A percentile compares a stretch with the other conserved stretches of the same genome.
Conservation (phyloP, 2,113 vertebrate genomes). For the Amphilophus citrinellus region DNA sequence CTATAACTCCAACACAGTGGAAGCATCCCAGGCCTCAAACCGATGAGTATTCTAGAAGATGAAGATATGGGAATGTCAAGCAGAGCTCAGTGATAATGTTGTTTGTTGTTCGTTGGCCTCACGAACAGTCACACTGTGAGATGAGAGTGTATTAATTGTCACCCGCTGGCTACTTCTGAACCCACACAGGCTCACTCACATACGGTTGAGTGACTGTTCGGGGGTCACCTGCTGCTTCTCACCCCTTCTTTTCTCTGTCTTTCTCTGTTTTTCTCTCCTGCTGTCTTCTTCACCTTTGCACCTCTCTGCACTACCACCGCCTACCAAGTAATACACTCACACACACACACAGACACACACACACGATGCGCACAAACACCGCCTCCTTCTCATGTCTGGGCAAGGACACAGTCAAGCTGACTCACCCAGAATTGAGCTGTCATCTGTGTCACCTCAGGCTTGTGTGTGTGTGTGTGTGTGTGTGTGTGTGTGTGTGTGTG, state of each 20-base stretch:
- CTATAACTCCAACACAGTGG: too few species aligned
- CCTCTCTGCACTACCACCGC: constrained; percentile 31
- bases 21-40: not conserved
- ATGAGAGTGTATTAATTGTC: constrained; percentile 57
- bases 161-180: constrained; percentile 52
- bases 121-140: constrained; percentile 24
- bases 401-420: constrained; percentile 80
- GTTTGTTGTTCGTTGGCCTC: constrained; percentile 38
- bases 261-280: constrained; percentile 2
- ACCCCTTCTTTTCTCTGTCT: not conserved
- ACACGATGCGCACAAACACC: constrained; percentile 45
- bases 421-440: constrained; percentile 81
- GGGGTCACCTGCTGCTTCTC: constrained; percentile 45
- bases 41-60: not conserved
- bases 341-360: constrained; percentile 12
- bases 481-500: constrained; percentile 11
- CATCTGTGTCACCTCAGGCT: constrained; percentile 79
- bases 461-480: constrained; percentile 3
- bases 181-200: not conserved
- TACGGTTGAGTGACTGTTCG: constrained; percentile 7
- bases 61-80: constrained; percentile 9
- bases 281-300: constrained; percentile 58
- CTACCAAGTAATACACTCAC: constrained; percentile 11
- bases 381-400: constrained; percentile 73
- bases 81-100: constrained; percentile 9